Base-by-base conservation (phyloP, 2,888 invertebrate species). In the Agriopis marginaria region DNA sequence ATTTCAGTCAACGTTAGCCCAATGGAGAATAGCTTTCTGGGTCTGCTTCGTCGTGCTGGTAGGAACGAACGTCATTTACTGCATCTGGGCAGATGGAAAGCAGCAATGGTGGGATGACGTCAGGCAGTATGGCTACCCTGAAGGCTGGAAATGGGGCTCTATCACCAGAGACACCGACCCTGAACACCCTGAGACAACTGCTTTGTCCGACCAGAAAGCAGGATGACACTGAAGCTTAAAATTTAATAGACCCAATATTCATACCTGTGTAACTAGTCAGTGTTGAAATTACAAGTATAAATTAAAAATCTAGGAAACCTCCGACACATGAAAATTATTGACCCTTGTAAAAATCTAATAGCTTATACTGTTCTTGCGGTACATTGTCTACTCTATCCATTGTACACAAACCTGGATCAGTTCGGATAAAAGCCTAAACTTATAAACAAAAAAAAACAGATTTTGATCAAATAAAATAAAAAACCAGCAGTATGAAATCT, bases 91-190 rank as follows among this genome's bases (percentile, higher is more conserved):
- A 0, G 96, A 96, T 66, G 97, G 96, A 0, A 96, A 97, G 68
- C 95, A 96, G 53, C 96, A 97, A 78, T 95, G 95, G 83, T 97
- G 97, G 97, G 96, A 97, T 79, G 95, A 96, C 75, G 95, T 95
- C 1, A 84, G 94, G 8, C 89, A 92, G 66, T 90, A 87, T 67
- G 94, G 93, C 1, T 93, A 93, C 70, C 94, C 93, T 0, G 80
- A 83, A 0, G 87, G 82, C 23, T 93, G 92, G 92, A 92, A 89
- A 59, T 89, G 93, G 47, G 93, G 93, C 0, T 71, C 90, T 0
- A 73, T 94, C 5, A 77, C 83, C 60, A 80, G 74, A 17, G 87
- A 88, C 1, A 55, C 58, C 1, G 82, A 79, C 5, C 78, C 82
- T 0, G 86, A 84, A 69, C 83, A 84, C 72, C 85, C 87, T 1